Percentiles rank a stretch among this genome's conserved stretches.
Conservation (phyloP, 2,113 vertebrate genomes). For the Notarius quadriscutis region DNA sequence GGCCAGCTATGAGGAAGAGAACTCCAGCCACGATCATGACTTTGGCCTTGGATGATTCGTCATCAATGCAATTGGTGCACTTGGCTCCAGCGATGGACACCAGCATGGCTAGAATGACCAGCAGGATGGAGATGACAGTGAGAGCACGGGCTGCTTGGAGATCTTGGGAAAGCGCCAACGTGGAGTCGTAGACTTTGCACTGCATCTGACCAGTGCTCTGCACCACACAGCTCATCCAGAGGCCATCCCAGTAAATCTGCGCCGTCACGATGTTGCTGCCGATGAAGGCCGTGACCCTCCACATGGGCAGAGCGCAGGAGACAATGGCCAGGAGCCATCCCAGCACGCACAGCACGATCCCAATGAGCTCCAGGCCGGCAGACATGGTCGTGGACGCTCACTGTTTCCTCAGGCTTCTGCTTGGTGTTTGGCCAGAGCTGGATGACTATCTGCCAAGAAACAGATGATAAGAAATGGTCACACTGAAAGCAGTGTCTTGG, state of each 20-base stretch:
- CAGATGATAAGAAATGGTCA: constrained; percentile 26
- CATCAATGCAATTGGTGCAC: constrained; percentile 78
- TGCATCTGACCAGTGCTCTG: constrained; percentile 79
- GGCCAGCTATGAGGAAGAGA: constrained; percentile 70
- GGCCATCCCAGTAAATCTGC: constrained; percentile 76
- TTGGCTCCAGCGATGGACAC: constrained; percentile 74
- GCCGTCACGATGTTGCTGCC: constrained; percentile 78
- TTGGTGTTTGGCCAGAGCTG: constrained; percentile 1
- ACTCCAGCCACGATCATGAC: constrained; percentile 75
- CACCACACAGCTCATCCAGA: constrained; percentile 78
- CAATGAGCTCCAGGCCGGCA: constrained; percentile 72
- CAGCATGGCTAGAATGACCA: constrained; percentile 70
- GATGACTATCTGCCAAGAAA: constrained; percentile 8
- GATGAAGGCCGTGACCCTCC: constrained; percentile 76
- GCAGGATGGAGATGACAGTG: constrained; percentile 73
- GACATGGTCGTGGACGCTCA: constrained; percentile 64
- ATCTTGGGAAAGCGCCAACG: constrained; percentile 73
- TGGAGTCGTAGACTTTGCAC: constrained; percentile 77
- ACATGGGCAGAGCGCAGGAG: constrained; percentile 74
- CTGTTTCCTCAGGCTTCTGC: background rate
- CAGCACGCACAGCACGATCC: constrained; percentile 70
- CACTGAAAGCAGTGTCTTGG: constrained; percentile 7
- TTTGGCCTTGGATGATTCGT: constrained; percentile 72
- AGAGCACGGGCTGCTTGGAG: constrained; percentile 74
- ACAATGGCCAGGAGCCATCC: constrained; percentile 76